Percentiles rank a stretch among this genome's conserved stretches.
Evolutionary conservation across 2,888 invertebrate genomes (phyloP).

Genomic region (Cerceris rybyensis): DNA sequence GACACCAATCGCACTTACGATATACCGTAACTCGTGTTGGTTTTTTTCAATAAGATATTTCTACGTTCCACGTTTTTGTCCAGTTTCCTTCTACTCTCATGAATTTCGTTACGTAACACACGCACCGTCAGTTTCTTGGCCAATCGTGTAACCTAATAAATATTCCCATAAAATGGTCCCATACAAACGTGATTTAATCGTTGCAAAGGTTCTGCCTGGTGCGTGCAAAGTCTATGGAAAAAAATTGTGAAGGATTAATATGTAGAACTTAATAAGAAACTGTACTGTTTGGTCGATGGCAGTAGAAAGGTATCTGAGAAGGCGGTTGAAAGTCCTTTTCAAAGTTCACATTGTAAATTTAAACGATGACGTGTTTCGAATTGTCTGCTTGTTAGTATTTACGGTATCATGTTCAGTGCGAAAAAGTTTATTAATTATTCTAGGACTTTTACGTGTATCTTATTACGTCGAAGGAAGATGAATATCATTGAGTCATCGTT

Average conservation of each 20-base stretch:
- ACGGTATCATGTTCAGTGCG: not conserved
- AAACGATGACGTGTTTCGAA: conserved; percentile 4
- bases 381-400: not conserved
- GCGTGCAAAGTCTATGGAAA: not conserved
- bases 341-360: conserved; percentile 11
- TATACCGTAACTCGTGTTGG: too few relatives aligned
- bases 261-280: not conserved
- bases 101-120: not conserved
- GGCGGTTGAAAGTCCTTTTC: not conserved
- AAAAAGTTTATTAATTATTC: not conserved
- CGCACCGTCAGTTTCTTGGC: not conserved
- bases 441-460: too few relatives aligned
- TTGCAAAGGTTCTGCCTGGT: not conserved
- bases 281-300: not conserved
- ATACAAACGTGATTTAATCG: not conserved
- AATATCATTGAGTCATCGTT: not conserved
- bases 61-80: not conserved
- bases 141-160: not conserved
- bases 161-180: not conserved
- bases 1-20: too few relatives aligned
- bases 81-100: not conserved
- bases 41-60: not conserved
- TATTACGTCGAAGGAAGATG: not conserved
- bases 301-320: not conserved
- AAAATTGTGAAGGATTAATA: not conserved